Evolutionary conservation across 1,140 invertebrate species (phyloP).

Genomic region (Drosophila sp.): DNA sequence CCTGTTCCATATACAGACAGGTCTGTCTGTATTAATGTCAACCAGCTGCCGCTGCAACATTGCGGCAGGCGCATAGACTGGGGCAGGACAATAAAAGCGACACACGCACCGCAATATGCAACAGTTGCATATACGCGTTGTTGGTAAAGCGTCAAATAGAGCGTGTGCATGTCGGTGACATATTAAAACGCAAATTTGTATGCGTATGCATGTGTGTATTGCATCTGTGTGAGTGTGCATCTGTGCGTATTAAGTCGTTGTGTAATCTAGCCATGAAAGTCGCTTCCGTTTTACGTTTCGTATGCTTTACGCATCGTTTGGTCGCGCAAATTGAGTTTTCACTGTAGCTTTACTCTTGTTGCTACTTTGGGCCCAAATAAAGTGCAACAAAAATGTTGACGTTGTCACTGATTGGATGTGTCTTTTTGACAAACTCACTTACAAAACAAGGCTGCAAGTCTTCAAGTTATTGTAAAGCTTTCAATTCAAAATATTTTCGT

Average conservation of each 20-base stretch:
- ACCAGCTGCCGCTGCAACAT: background rate
- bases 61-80: conserved; percentile 33
- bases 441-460: conserved; percentile 1
- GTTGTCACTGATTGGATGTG: conserved; percentile 41
- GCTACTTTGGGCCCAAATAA: conserved; percentile 36
- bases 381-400: conserved; percentile 25
- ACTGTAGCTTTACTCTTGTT: conserved; percentile 37
- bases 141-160: background rate
- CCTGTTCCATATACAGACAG: conserved; percentile 25
- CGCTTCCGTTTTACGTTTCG: conserved; percentile 72
- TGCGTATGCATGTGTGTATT: background rate
- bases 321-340: conserved; percentile 66
- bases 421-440: conserved; percentile 46
- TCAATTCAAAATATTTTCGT: no score
- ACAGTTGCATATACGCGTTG: conserved; percentile 63
- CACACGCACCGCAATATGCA: conserved; percentile 67
- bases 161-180: background rate
- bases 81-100: conserved; percentile 63
- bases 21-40: background rate
- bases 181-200: conserved; percentile 36
- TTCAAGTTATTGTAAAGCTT: no score
- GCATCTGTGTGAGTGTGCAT: background rate
- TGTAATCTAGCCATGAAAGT: conserved; percentile 76
- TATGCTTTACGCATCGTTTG: conserved; percentile 75
- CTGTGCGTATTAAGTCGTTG: conserved; percentile 47